Percentiles rank a stretch among this genome's conserved stretches.
phyloP scores from a whole-genome alignment of 2,888 invertebrate species.

The Psylliodes chrysocephalus region DNA sequence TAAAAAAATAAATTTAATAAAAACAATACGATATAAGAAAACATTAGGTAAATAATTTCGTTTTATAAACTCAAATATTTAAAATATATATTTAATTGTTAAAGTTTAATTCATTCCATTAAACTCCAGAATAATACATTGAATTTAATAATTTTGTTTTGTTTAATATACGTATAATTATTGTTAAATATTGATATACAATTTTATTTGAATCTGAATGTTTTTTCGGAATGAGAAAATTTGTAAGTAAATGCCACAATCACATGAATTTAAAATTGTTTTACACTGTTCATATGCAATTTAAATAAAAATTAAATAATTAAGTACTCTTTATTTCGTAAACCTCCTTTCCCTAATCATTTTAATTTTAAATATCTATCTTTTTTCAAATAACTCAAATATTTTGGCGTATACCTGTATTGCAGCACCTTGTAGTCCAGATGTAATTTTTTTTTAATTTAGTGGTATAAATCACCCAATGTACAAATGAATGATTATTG shows the following conservation, averaged over 20 bases:
- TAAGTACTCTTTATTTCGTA: not conserved
- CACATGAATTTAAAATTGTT: constrained; percentile 58
- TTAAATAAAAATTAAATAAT: constrained; percentile 42
- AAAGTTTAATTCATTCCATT: not conserved
- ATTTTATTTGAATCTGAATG: constrained; percentile 10
- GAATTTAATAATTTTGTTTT: not conserved
- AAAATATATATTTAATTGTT: not conserved
- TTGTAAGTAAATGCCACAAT: constrained; percentile 54
- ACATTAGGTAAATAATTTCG: too few relatives aligned
- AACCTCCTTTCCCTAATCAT: too few relatives aligned
- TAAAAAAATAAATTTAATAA: not conserved
- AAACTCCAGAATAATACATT: constrained; percentile 13
- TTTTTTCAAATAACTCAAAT: too few relatives aligned
- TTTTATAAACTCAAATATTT: too few relatives aligned
- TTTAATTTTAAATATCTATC: too few relatives aligned
- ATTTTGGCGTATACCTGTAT: too few relatives aligned
- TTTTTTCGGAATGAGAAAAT: constrained; percentile 27
- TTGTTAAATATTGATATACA: constrained; percentile 17
- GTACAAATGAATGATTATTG: too few relatives aligned
- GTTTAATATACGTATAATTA: not conserved
- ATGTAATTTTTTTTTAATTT: too few relatives aligned
- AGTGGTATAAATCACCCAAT: too few relatives aligned
- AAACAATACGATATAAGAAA: not conserved
- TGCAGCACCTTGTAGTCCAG: too few relatives aligned
- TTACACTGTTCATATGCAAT: constrained; percentile 61